Percentiles rank a stretch among this genome's conserved stretches.
Evolutionary conservation across 2,113 vertebrate species (phyloP).

Genomic region (Cyrtonyx montezumae): DNA sequence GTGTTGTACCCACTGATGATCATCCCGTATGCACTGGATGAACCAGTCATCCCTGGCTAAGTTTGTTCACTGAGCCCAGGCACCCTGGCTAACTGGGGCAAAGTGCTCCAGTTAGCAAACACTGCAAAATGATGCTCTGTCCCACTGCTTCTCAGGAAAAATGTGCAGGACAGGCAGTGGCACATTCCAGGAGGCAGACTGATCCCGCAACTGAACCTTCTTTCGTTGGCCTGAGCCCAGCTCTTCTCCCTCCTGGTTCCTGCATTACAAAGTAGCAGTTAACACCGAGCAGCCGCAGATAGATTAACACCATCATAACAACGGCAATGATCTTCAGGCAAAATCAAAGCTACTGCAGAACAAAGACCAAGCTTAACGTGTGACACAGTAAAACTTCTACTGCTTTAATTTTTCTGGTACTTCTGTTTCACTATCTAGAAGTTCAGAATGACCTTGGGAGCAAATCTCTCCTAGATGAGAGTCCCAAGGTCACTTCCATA

Average conservation of each 20-base stretch:
- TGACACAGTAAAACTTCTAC: background rate
- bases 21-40: background rate
- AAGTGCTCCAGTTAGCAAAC: too few species aligned
- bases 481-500: slow-evolving; percentile 45
- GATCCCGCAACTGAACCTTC: background rate
- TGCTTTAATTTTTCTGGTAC: slow-evolving; percentile 1
- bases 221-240: background rate
- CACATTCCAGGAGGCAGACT: background rate
- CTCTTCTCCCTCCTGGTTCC: background rate
- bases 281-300: background rate
- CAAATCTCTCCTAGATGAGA: slow-evolving; percentile 21
- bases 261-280: background rate
- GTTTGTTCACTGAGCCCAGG: background rate
- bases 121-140: background rate
- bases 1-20: background rate
- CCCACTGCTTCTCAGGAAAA: background rate
- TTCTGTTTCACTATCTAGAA: slow-evolving; percentile 36
- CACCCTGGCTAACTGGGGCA: background rate
- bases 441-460: background rate
- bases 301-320: background rate
- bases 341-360: background rate
- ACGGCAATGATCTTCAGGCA: background rate
- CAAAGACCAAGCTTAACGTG: background rate
- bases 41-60: background rate
- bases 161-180: fast-evolving